Conservation (phyloP, 2,113 vertebrate species). For the Hystrix brachyura region DNA sequence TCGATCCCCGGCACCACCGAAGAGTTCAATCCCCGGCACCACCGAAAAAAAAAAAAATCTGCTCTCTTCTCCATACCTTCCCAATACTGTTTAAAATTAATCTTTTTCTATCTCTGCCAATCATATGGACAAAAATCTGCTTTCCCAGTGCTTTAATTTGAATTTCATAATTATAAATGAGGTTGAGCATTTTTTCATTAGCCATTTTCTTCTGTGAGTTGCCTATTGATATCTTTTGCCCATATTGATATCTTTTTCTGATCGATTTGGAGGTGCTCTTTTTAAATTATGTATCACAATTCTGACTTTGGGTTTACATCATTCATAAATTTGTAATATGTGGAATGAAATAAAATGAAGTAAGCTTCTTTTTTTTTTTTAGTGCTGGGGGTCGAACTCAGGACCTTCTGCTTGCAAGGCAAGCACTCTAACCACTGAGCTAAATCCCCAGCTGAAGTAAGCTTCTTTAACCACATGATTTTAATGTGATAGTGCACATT, state of each 20-base stretch:
- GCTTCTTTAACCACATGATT: not conserved
- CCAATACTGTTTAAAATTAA: not conserved
- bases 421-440: too few species aligned
- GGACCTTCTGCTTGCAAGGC: too few species aligned
- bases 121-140: not conserved
- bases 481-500: not conserved
- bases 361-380: not conserved
- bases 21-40: too few species aligned
- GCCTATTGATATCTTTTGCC: slow-evolving; percentile 12
- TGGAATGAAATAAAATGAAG: slow-evolving; percentile 30
- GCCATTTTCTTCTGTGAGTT: slow-evolving; percentile 18
- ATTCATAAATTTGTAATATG: slow-evolving; percentile 22
- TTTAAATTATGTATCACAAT: slow-evolving; percentile 43
- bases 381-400: too few species aligned
- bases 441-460: not conserved
- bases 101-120: slow-evolving; percentile 29
- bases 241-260: slow-evolving; percentile 1
- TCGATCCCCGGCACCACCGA: too few species aligned
- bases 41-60: too few species aligned
- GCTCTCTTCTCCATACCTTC: not conserved
- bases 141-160: slow-evolving; percentile 49
- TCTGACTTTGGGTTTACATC: not conserved
- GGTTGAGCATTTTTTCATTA: slow-evolving; percentile 34
- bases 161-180: slow-evolving; percentile 53
- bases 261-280: not conserved